Evolutionary conservation across 2,888 invertebrate genomes (phyloP).

Genomic region (Boloria selene): DNA sequence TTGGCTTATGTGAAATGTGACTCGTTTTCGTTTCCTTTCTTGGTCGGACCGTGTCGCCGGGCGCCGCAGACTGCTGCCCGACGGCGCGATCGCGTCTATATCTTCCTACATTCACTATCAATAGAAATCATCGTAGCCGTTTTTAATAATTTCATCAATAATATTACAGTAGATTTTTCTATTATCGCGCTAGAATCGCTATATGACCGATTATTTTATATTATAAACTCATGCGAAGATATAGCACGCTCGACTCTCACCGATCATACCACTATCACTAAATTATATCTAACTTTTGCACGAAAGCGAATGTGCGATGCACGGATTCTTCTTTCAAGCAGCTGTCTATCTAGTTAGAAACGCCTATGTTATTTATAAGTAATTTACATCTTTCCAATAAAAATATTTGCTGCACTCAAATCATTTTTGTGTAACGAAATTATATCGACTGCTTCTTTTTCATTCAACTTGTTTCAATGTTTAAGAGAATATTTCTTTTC

Average conservation of each 20-base stretch:
- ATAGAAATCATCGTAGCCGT: constrained; percentile 43
- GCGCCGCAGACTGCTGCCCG: constrained; percentile 62
- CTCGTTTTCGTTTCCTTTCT: constrained; percentile 83
- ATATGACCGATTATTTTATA: constrained; percentile 32
- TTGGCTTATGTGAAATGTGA: constrained; percentile 83
- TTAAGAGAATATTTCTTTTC: constrained; percentile 8
- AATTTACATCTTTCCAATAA: constrained; percentile 65
- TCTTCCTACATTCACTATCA: constrained; percentile 54
- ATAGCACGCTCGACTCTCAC: constrained; percentile 77
- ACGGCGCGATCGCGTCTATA: constrained; percentile 75
- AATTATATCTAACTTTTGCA: constrained; percentile 72
- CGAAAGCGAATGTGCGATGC: constrained; percentile 82
- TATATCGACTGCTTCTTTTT: too few relatives aligned
- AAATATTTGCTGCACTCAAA: constrained; percentile 34
- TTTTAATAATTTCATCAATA: constrained; percentile 21
- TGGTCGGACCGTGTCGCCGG: constrained; percentile 71
- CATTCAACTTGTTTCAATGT: constrained; percentile 7
- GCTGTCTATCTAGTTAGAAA: constrained; percentile 81
- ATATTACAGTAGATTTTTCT: constrained; percentile 33
- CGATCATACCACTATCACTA: constrained; percentile 74
- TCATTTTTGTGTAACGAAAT: neutral
- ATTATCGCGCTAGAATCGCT: constrained; percentile 34
- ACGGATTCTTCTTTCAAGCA: constrained; percentile 81
- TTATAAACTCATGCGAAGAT: constrained; percentile 59
- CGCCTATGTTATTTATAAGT: constrained; percentile 79